Conservation (phyloP, 92 coral and sea anemone species). For the Heteractis magnifica region DNA sequence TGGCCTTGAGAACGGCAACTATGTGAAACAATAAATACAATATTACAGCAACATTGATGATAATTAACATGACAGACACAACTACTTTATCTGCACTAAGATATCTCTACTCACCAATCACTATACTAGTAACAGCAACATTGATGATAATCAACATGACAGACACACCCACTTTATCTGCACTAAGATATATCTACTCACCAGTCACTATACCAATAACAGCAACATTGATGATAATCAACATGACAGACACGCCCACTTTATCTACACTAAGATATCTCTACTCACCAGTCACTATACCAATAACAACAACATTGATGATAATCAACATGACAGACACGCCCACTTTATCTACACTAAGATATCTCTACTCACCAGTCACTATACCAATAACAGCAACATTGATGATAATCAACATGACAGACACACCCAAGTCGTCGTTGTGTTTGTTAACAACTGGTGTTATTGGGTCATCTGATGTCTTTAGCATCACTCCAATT, state of each 20-base stretch:
- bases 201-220: neutral
- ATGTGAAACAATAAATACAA: neutral
- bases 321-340: neutral
- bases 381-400: slow-evolving; percentile 5
- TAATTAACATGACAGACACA: too few species aligned
- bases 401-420: slow-evolving; percentile 11
- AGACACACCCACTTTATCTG: neutral
- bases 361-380: neutral
- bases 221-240: too few species aligned
- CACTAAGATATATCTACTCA: neutral
- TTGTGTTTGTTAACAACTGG: neutral
- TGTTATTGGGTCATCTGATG: neutral
- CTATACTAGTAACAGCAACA: neutral
- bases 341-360: neutral
- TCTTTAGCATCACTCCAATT: slow-evolving; percentile 36
- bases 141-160: neutral
- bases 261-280: neutral
- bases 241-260: neutral
- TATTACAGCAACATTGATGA: neutral
- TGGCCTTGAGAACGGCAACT: neutral
- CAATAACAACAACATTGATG: neutral
- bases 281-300: neutral
- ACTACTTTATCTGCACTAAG: too few species aligned
- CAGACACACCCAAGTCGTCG: neutral
- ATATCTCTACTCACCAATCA: neutral